Conservation (phyloP, 1,140 invertebrate species). For the Bombus terrestris region DNA sequence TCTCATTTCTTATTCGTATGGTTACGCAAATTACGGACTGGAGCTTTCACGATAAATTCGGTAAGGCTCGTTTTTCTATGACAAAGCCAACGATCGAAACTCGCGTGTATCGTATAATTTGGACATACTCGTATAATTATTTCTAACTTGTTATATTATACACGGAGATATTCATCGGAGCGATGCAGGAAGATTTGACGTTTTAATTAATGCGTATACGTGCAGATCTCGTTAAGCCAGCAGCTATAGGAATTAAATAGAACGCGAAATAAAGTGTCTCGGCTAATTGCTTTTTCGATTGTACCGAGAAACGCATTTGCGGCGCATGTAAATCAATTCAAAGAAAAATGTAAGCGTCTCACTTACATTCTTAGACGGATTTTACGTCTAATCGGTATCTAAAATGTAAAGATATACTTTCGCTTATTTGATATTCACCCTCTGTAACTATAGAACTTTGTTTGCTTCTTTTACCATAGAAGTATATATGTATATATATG, state of each 20-base stretch:
- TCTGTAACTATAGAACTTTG: neutral
- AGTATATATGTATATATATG: neutral
- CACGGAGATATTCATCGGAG: neutral
- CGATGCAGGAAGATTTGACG: neutral
- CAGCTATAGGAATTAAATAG: neutral
- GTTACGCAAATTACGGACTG: slow-evolving; percentile 9
- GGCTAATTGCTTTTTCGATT: slow-evolving; percentile 25
- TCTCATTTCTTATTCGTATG: slow-evolving; percentile 11
- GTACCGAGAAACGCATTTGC: slow-evolving; percentile 2
- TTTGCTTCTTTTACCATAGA: neutral
- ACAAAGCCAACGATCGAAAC: neutral
- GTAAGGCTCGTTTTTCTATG: slow-evolving; percentile 8
- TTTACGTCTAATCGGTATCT: neutral
- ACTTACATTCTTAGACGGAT: no score
- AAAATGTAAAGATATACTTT: neutral
- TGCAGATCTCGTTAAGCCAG: neutral
- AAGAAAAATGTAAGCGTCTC: neutral
- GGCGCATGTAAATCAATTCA: neutral
- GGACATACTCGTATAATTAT: neutral
- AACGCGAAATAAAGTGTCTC: neutral
- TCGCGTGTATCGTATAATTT: neutral
- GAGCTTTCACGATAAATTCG: neutral
- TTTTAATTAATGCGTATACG: slow-evolving; percentile 1
- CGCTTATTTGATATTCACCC: neutral
- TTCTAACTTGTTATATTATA: neutral